Evolutionary conservation across 2,797 vertebrate genomes (phyloP).

Genomic region (Amazona ochrocephala): DNA sequence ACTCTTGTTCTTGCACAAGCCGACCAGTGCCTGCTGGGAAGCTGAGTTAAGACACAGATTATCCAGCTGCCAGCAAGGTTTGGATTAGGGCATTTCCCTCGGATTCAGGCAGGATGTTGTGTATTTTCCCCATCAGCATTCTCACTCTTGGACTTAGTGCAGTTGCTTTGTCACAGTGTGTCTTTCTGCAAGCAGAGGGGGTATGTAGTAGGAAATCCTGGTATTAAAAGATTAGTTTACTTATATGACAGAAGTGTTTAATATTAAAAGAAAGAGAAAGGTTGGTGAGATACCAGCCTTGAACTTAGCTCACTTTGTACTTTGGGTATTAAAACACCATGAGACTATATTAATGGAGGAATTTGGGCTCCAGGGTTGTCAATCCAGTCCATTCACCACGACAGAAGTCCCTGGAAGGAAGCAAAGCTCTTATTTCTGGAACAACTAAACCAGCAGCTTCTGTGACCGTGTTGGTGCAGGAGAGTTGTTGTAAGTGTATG

Average conservation of each 20-base stretch:
- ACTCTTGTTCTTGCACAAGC: not conserved
- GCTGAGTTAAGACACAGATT: not conserved
- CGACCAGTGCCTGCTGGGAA: not conserved
- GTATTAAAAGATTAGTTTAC: conserved; percentile 68
- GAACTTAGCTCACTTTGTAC: conserved; percentile 35
- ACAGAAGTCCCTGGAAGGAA: not conserved
- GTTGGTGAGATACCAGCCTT: conserved; percentile 49
- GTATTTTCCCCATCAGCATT: not conserved
- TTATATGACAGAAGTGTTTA: conserved; percentile 49
- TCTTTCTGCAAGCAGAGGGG: conserved; percentile 32
- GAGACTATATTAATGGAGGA: conserved; percentile 54
- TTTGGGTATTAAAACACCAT: conserved; percentile 38
- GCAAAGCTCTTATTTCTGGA: not conserved
- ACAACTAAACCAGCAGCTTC: not conserved
- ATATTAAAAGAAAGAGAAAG: not conserved
- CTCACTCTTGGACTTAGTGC: not conserved
- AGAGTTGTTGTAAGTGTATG: not conserved
- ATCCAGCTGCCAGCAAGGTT: not conserved
- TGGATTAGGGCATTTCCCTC: not conserved
- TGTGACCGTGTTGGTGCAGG: accelerated
- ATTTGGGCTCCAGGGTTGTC: conserved; percentile 45
- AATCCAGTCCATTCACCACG: not conserved
- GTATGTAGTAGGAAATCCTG: conserved; percentile 19
- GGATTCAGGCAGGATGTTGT: not conserved
- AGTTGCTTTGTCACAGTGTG: not conserved